Base-by-base conservation (phyloP, 2,113 vertebrate species). In the Ctenodactylus gundi region DNA sequence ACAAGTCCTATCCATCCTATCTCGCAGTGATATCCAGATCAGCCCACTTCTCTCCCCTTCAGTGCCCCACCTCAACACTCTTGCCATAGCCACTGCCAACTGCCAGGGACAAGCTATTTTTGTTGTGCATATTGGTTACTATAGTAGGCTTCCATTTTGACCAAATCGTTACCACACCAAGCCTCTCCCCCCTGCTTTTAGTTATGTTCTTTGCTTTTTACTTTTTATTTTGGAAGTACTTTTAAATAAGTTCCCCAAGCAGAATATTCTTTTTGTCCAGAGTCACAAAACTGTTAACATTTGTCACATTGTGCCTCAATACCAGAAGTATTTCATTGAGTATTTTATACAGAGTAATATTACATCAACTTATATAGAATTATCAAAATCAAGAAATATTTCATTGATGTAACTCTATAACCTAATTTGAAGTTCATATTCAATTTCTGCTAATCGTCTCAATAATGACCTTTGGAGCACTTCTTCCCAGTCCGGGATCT, bases 341-440 rank as follows among this genome's bases (percentile, higher is more conserved):
- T 55, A 76, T 31, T 88, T 88, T 34, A 10, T 84, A 64, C 60
- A 73, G 36, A 64, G 46, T 51, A 68, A 39, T 53, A 53, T 13
- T 62, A 62, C 82, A 88, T 31, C n/a, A 41, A 88, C 15, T 85
- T 36, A 55, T 21, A 55, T 4, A 14, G 36, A 92, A 64, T 62
- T 55, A 92, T 68, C n/a, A 85, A 92, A 95, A 88, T 49, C 27
- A 67, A 70, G 8, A 88, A 76, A 57, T 34, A 29, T n/a, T 44
- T 44, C 67, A 83, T 36, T 36, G 58, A 65, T 44, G 36, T 14
- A 82, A 31, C 14, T 36, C 11, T 57, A 10, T 62, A 55, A 46
- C 87, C 77, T 39, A 75, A 53, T 73, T 46, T 53, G 46, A 25
- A 81, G 10, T 73, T 55, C 6, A 51, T 41, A 51, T n/a, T 64